phyloP scores from a whole-genome alignment of 1,140 invertebrate species.

The Lineus longissimus region DNA sequence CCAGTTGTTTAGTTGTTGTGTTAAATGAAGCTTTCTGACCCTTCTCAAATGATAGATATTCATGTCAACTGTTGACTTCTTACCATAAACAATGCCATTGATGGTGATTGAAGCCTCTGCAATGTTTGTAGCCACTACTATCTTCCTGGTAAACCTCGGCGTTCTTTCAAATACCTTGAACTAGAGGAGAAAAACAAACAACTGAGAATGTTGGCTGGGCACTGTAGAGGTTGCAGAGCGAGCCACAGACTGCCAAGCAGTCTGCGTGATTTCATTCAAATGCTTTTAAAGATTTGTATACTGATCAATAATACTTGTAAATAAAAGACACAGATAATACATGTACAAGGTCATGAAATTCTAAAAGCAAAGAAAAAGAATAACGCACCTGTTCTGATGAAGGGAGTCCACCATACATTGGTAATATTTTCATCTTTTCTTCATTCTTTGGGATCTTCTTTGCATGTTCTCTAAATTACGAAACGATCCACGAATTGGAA shows the following conservation, averaged over 20 bases:
- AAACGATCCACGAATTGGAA: no score
- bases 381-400: slow-evolving; percentile 62
- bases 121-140: slow-evolving; percentile 94
- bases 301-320: no score
- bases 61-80: no score
- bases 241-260: no score
- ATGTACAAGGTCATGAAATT: no score
- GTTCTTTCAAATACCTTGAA: slow-evolving; percentile 81
- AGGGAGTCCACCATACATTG: slow-evolving; percentile 88
- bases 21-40: no score
- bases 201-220: no score
- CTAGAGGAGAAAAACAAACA: slow-evolving; percentile 55
- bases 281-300: not conserved
- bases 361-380: not conserved
- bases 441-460: slow-evolving; percentile 29
- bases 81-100: slow-evolving; percentile 77
- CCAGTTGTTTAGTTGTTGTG: no score
- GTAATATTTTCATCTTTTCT: slow-evolving; percentile 71
- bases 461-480: slow-evolving; percentile 53
- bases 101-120: slow-evolving; percentile 95
- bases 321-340: no score
- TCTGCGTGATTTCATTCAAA: not conserved
- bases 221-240: no score
- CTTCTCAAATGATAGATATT: no score
- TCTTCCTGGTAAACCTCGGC: slow-evolving; percentile 73